Base-by-base conservation (phyloP, 2,113 vertebrate species). In the Porphyrio hochstetteri region DNA sequence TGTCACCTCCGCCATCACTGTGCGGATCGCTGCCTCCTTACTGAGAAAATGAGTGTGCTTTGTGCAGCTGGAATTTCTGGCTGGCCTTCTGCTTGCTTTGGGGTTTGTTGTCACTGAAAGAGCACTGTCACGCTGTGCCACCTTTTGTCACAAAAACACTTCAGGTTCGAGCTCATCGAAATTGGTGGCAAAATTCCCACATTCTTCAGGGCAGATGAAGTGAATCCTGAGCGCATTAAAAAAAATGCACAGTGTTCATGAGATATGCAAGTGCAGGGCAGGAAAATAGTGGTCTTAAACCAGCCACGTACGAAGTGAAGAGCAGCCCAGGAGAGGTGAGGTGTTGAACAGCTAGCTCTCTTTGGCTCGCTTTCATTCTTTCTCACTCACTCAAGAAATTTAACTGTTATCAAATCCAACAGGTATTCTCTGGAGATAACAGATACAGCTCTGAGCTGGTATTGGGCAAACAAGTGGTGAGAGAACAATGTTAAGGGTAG, bases 211-310 rank as follows among this genome's bases (percentile, higher is more conserved):
- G 0, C 29, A 36, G 19, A 21, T 0, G 5, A 42, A 44, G 33
- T 17, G 52, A 64, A 80, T 13, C 8, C 27, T 5, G 33, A 75
- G 33, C 20, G 33, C 1, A 0, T 35, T 40, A 70, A 65, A 65
- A 83, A 57, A 70, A 61, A 53, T 16, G n/a, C 28, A 40, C 6
- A 2, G 10, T 2, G 6, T 67, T 31, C 7, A 18, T 44, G 55
- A 78, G 16, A 23, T 83, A 15, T 1, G 3, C 16, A 16, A 5
- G 59, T 29, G 17, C 2, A 1, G 8, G 13, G 7, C 7, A 1
- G 27, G 7, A 2, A 6, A 38, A 72, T 1, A 44, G 10, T 33
- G 16, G 5, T 40, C 55, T 56, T 60, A 55, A 91, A 81, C 8
- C 42, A 55, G 25, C 29, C 36, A 31, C 0, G 0, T 33, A 46